Evolutionary conservation across 2,888 invertebrate genomes (phyloP).

Genomic region (Hydraecia micacea): DNA sequence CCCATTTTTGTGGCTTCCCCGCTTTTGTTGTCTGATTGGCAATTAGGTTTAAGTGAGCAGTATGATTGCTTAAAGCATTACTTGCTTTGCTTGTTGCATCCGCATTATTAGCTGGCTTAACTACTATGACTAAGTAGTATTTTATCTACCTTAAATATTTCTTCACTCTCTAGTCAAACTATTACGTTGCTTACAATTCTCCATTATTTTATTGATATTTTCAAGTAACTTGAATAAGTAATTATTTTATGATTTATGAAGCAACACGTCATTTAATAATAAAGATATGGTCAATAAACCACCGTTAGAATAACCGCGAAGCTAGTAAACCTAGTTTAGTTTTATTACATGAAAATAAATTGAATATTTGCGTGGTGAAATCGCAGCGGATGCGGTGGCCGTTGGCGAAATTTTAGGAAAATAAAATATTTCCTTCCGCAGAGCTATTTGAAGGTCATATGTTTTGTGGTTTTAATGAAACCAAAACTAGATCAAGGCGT

Average conservation of each 20-base stretch:
- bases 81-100: conserved; percentile 11
- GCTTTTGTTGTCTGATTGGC: conserved; percentile 23
- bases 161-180: background rate
- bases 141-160: background rate
- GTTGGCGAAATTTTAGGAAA: background rate
- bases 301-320: conserved; percentile 14
- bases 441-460: background rate
- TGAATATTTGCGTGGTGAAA: conserved; percentile 13
- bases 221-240: background rate
- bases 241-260: conserved; percentile 14
- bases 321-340: conserved; percentile 27
- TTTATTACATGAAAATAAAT: conserved; percentile 27
- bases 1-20: background rate
- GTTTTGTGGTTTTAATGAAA: conserved; percentile 17
- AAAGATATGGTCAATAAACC: background rate
- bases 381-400: conserved; percentile 14
- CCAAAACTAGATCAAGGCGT: conserved; percentile 13
- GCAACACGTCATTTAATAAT: background rate
- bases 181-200: background rate
- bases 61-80: background rate
- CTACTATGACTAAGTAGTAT: background rate
- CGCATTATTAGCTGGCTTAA: background rate
- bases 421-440: conserved; percentile 17
- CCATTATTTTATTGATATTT: background rate
- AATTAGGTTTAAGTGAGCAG: conserved; percentile 1